Evolutionary conservation across 2,888 invertebrate species (phyloP), one percentile per base, ranked within the genome.

Genomic region (Polymixis lichenea): DNA sequence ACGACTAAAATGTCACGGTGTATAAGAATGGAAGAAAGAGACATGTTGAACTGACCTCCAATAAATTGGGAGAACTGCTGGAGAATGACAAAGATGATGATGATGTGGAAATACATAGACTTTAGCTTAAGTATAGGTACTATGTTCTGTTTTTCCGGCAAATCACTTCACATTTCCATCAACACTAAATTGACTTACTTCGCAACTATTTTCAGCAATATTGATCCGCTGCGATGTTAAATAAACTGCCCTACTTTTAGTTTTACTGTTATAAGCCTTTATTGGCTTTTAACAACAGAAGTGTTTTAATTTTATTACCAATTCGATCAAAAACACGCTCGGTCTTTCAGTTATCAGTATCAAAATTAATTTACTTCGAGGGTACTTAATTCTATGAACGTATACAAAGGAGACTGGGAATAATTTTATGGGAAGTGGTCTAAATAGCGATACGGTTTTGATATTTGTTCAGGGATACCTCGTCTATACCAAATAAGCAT

Each of bases 261-360:
- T 58, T 55, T 28, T 32, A 43, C 64, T 51, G 60, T 67, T n/a
- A n/a, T n/a, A 68, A 62, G 53, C 55, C 6, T 78, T 66, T 75
- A 69, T 72, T 83, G 68, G 53, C 53, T 78, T 58, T 71, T 28
- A 69, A 49, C 25, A 75, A 69, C 61, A 28, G 22, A 66, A 72
- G 28, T 58, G 32, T 56, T 75, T 69, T 58, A 66, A 62, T 69
- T 53, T 71, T 51, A 68, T 55, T 38, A 65, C 13, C 13, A 32
- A 61, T 78, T 78, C 60, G 64, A 65, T 69, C 69, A 62, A 25
- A 53, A 64, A 46, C 32, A 62, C 49, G 49, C n/a, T n/a, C 2
- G 11, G 19, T 79, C 43, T 17, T 65, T 61, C 61, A 17, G 3
- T 66, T 61, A 25, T 7, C 28, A 13, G 11, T 55, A 22, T 2